Conservation (phyloP, 2,797 vertebrate genomes). For the Gallirallus australis region DNA sequence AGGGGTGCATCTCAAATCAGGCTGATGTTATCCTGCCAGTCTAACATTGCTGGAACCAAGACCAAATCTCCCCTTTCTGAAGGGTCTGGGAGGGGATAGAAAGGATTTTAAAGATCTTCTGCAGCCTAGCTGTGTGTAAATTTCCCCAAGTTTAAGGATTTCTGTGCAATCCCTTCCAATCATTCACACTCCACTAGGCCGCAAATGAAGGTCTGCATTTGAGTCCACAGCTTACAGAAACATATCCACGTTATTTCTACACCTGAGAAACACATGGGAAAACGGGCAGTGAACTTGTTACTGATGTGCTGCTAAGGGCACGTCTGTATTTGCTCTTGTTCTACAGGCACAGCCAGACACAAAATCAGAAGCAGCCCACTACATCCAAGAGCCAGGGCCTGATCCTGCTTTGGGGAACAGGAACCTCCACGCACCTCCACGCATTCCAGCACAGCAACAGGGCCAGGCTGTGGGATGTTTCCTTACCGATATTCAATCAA, state of each 20-base stretch:
- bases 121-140: background rate
- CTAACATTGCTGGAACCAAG: background rate
- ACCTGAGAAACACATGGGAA: background rate
- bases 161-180: background rate
- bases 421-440: accelerated
- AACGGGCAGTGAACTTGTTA: background rate
- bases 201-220: background rate
- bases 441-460: background rate
- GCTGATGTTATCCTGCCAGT: background rate
- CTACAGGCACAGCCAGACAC: background rate
- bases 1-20: background rate
- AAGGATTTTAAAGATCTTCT: slow-evolving; percentile 18
- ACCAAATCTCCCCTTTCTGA: background rate
- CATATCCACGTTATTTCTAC: background rate
- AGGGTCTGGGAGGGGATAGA: background rate
- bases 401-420: background rate
- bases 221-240: background rate
- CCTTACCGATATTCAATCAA: background rate
- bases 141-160: background rate
- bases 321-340: background rate
- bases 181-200: background rate
- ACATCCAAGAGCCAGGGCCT: background rate
- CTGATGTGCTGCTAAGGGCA: accelerated
- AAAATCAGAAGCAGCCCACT: accelerated
- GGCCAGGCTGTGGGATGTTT: background rate